Percentiles rank a stretch among this genome's conserved stretches.
Conservation (phyloP, 1,140 invertebrate genomes). For the Bombus balteatus region DNA sequence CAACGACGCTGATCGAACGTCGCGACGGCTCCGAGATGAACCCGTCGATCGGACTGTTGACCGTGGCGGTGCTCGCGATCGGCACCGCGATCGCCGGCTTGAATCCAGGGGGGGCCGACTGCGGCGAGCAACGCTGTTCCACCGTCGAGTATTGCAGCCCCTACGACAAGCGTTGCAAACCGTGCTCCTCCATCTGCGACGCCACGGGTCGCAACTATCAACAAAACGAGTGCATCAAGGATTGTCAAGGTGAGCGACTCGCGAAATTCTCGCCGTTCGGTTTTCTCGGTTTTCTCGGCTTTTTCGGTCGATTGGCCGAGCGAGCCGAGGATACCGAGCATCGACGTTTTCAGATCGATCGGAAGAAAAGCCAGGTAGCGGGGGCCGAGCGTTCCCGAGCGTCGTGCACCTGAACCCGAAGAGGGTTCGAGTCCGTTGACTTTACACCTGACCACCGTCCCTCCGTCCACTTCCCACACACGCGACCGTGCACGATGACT, state of each 20-base stretch:
- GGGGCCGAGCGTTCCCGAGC: not conserved
- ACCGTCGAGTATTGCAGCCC: slow-evolving; percentile 83
- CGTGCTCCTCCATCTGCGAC: slow-evolving; percentile 82
- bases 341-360: slow-evolving; percentile 20
- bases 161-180: slow-evolving; percentile 81
- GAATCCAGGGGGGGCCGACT: slow-evolving; percentile 78
- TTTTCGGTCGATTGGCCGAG: too few species aligned
- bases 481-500: slow-evolving; percentile 62
- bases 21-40: not conserved
- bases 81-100: slow-evolving; percentile 69
- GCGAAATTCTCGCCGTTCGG: too few species aligned
- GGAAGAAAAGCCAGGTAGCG: not conserved
- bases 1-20: not conserved
- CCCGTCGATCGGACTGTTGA: not conserved
- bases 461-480: slow-evolving; percentile 58
- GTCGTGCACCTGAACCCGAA: slow-evolving; percentile 14
- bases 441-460: slow-evolving; percentile 71
- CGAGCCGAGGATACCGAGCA: too few species aligned
- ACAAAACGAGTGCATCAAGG: slow-evolving; percentile 80
- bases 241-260: slow-evolving; percentile 82
- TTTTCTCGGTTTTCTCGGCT: too few species aligned
- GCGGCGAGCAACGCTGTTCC: slow-evolving; percentile 82
- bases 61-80: not conserved
- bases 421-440: slow-evolving; percentile 67
- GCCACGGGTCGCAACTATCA: slow-evolving; percentile 81